These are phyloP conservation scores for Anarrhichthys ocellatus DNA, from an alignment of 2,113 vertebrate species.

Conservation along the genomic window DNA sequence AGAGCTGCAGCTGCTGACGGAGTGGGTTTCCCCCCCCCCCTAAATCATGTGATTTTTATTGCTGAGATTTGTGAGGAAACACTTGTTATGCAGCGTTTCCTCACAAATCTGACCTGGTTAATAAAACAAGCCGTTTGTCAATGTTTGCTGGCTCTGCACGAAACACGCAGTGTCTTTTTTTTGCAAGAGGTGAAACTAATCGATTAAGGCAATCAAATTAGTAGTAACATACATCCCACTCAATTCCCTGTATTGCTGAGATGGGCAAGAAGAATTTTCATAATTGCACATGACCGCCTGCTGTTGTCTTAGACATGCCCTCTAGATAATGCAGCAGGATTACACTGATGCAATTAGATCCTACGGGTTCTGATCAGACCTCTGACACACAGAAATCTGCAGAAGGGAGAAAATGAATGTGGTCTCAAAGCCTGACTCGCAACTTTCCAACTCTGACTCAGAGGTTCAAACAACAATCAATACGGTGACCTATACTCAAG, in stretches of 20 bases:
- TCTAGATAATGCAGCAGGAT: slow-evolving; percentile 48
- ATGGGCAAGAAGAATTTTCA: slow-evolving; percentile 41
- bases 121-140: slow-evolving; percentile 17
- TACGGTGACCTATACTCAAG: slow-evolving; percentile 39
- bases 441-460: slow-evolving; percentile 31
- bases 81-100: not conserved
- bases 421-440: slow-evolving; percentile 9
- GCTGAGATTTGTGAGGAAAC: not conserved
- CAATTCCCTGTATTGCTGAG: slow-evolving; percentile 50
- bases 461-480: slow-evolving; percentile 39
- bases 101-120: slow-evolving; percentile 13
- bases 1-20: slow-evolving; percentile 5
- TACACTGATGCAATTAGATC: slow-evolving; percentile 43
- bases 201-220: slow-evolving; percentile 60
- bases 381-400: slow-evolving; percentile 31
- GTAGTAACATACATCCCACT: slow-evolving; percentile 39
- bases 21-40: not conserved
- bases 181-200: slow-evolving; percentile 55
- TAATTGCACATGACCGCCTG: slow-evolving; percentile 49
- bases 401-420: not conserved
- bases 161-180: not conserved
- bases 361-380: slow-evolving; percentile 37
- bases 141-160: slow-evolving; percentile 22
- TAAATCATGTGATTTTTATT: not conserved
- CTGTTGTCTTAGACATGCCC: slow-evolving; percentile 43